These are phyloP conservation scores for Gerris buenoi DNA, from an alignment of 1,140 invertebrate species.

Conservation along the genomic window DNA sequence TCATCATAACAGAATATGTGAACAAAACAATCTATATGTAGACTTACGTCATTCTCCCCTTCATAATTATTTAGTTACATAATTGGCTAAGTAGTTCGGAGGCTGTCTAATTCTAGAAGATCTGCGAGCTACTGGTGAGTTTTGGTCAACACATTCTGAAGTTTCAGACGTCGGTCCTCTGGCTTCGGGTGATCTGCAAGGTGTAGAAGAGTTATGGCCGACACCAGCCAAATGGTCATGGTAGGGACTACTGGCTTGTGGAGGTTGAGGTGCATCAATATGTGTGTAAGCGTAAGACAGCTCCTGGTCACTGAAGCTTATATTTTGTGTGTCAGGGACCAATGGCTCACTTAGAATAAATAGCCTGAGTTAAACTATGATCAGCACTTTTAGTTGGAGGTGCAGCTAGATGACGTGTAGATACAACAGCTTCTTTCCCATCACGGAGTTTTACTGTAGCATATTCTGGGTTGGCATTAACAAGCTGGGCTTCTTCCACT, in stretches of 20 bases:
- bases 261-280: too few relatives aligned
- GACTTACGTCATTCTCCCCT: not conserved
- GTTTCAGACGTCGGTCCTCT: not conserved
- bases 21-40: not conserved
- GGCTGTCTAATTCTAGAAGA: not conserved
- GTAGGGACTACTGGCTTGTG: too few relatives aligned
- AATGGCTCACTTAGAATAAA: not conserved
- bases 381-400: not conserved
- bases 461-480: constrained; percentile 8
- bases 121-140: not conserved
- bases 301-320: not conserved
- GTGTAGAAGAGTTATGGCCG: not conserved
- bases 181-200: not conserved
- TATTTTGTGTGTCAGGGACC: not conserved
- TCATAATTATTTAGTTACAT: not conserved
- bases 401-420: constrained; percentile 13
- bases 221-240: too few relatives aligned
- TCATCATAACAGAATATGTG: not conserved
- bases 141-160: not conserved
- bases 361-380: not conserved
- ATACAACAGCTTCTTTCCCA: constrained; percentile 14
- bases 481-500: not conserved
- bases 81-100: not conserved
- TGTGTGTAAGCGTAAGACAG: not conserved
- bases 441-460: constrained; percentile 8